Conservation (phyloP, 2,113 vertebrate genomes). For the Centropus unirufus region DNA sequence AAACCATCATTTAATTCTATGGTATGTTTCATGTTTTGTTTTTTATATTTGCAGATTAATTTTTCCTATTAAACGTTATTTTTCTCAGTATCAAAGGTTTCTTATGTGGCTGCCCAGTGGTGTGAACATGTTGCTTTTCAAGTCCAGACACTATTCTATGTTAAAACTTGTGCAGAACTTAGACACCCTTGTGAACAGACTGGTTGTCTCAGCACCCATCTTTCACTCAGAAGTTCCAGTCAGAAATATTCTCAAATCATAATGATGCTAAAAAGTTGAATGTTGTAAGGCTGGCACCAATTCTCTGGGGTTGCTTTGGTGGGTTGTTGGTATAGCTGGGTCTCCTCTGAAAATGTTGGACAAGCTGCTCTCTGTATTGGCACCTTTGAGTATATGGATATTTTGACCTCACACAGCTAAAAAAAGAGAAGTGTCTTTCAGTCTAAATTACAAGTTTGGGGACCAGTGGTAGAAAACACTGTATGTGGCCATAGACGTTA, state of each 20-base stretch:
- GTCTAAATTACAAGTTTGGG: not conserved
- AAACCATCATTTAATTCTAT: not conserved
- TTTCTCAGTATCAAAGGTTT: not conserved
- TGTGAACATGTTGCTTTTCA: not conserved
- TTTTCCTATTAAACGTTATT: constrained; percentile 33
- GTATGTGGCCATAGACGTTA: not conserved
- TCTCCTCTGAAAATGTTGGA: not conserved
- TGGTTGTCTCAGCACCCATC: not conserved
- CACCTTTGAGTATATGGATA: not conserved
- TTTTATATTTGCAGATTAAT: not conserved
- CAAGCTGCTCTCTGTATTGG: not conserved
- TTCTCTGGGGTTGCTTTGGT: not conserved
- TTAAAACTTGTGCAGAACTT: not conserved
- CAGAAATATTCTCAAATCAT: not conserved
- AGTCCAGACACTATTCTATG: not conserved
- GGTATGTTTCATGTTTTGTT: not conserved
- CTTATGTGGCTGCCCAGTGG: not conserved
- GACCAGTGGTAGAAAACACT: not conserved
- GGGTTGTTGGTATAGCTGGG: not conserved
- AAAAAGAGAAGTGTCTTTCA: not conserved
- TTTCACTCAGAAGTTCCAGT: not conserved
- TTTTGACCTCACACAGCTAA: not conserved
- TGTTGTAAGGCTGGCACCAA: not conserved
- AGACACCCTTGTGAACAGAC: not conserved
- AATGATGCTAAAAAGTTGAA: not conserved